phyloP scores from a whole-genome alignment of 1,140 invertebrate species.

The Adelges cooleyi region DNA sequence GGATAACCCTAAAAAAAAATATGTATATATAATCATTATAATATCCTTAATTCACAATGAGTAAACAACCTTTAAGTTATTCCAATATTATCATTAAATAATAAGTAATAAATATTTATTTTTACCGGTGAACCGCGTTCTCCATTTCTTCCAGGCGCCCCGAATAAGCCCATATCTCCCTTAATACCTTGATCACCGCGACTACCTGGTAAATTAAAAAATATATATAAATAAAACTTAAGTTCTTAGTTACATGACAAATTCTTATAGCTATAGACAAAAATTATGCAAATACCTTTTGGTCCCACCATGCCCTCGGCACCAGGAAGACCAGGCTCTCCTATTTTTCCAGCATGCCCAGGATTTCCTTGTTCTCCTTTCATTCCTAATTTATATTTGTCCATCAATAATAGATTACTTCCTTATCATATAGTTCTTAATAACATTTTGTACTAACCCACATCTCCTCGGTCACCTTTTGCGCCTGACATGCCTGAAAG shows the following conservation, averaged over 20 bases:
- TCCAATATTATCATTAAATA: too few species aligned
- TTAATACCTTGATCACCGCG: slow-evolving; percentile 60
- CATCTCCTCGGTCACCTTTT: slow-evolving; percentile 58
- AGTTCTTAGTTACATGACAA: too few species aligned
- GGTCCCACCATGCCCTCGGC: slow-evolving; percentile 50
- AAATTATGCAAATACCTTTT: slow-evolving; percentile 56
- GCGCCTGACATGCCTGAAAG: slow-evolving; percentile 46
- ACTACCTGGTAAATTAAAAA: too few species aligned
- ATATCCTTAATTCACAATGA: not conserved
- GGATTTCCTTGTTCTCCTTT: slow-evolving; percentile 62
- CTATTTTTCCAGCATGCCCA: slow-evolving; percentile 47
- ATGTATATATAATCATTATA: not conserved
- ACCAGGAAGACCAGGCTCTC: slow-evolving; percentile 52
- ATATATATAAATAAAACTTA: too few species aligned
- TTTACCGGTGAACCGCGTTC: slow-evolving; percentile 44
- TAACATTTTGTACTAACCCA: slow-evolving; percentile 37
- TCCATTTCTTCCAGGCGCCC: slow-evolving; percentile 49
- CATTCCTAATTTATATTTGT: slow-evolving; percentile 43
- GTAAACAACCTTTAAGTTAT: too few species aligned
- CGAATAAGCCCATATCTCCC: slow-evolving; percentile 61
- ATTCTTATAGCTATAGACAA: too few species aligned
- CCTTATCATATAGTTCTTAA: not conserved
- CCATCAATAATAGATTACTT: not conserved
- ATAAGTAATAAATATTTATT: not conserved
- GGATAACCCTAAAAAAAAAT: slow-evolving; percentile 45